Conservation (phyloP, 2,113 vertebrate genomes). For the Pholis gunnellus region DNA sequence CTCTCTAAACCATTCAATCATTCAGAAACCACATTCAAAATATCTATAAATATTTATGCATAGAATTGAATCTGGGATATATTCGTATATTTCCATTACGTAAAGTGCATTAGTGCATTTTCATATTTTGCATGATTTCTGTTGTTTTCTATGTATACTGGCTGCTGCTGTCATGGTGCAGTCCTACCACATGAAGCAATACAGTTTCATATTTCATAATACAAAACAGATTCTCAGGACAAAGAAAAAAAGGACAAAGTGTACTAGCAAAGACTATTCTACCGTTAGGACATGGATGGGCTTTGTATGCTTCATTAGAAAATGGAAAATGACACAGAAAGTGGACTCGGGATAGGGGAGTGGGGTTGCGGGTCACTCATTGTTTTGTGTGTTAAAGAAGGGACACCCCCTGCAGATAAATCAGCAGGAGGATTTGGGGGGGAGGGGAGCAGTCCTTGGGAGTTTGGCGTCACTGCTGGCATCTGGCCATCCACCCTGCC, state of each 20-base stretch:
- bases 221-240: neutral
- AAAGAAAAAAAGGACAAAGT: neutral
- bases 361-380: slow-evolving; percentile 27
- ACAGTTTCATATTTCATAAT: neutral
- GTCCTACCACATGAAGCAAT: neutral
- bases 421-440: slow-evolving; percentile 24
- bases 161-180: neutral
- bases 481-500: slow-evolving; percentile 24
- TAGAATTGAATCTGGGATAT: neutral
- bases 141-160: neutral
- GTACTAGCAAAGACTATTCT: neutral
- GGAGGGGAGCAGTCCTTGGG: slow-evolving; percentile 29
- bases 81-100: neutral
- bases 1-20: neutral
- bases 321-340: slow-evolving; percentile 30
- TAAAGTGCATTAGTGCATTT: neutral
- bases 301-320: neutral
- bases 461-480: slow-evolving; percentile 28
- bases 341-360: neutral
- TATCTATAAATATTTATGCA: neutral
- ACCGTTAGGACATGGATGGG: neutral
- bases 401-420: slow-evolving; percentile 46
- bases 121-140: neutral
- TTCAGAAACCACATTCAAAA: neutral
- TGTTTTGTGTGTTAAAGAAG: slow-evolving; percentile 38